Conservation (phyloP, 2,797 vertebrate species). For the Pseudochromis fuscus region DNA sequence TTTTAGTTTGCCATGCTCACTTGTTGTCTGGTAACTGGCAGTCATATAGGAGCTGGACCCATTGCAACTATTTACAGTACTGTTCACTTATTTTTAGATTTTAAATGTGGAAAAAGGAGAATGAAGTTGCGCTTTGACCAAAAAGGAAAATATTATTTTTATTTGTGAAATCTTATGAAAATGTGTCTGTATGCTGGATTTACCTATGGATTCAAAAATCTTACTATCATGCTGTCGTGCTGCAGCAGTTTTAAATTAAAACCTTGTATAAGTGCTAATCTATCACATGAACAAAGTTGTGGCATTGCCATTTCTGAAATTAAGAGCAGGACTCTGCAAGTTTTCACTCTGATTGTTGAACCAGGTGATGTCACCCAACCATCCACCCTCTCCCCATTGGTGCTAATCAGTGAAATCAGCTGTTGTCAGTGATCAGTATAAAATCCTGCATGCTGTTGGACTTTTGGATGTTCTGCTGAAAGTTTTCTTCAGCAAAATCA, state of each 20-base stretch:
- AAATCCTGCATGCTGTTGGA: background rate
- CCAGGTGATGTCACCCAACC: conserved; percentile 37
- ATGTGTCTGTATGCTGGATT: background rate
- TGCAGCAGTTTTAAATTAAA: background rate
- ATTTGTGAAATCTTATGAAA: too few species aligned
- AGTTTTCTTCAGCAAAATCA: background rate
- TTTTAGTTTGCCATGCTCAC: conserved; percentile 9
- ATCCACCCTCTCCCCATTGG: background rate
- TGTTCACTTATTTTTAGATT: background rate
- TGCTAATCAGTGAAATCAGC: conserved; percentile 30
- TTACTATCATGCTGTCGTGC: background rate
- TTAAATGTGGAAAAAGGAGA: background rate
- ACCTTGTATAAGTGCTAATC: background rate
- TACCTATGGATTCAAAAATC: too few species aligned
- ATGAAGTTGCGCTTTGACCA: background rate
- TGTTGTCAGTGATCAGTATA: conserved; percentile 1
- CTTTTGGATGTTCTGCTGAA: background rate
- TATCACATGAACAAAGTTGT: background rate
- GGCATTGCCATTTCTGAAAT: background rate
- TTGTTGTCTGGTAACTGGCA: background rate
- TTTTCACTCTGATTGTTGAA: conserved; percentile 24
- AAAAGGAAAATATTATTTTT: background rate
- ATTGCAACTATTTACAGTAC: background rate
- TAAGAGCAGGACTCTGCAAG: background rate
- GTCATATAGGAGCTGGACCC: background rate